Evolutionary conservation across 2,888 invertebrate species (phyloP), one percentile per base, ranked within the genome.

Genomic region (Drosophila setosimentum): DNA sequence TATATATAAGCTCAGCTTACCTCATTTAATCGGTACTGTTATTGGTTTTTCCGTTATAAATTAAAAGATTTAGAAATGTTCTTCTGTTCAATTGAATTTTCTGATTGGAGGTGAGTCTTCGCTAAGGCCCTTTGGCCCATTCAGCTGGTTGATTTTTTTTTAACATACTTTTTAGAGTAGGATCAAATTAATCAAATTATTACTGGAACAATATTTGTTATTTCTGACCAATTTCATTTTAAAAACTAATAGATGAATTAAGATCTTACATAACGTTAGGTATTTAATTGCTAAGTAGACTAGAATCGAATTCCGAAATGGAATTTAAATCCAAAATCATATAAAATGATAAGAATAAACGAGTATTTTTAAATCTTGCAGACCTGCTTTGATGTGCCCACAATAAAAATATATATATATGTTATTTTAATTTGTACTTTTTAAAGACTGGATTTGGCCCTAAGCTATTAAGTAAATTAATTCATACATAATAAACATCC

Each of bases 121-220:
- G 68, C 74, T 78, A 29, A 11, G 18, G n/a, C 64, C 57, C 42
- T 61, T 67, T 30, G 18, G 27, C 8, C 13, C 8, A 50, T 10
- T 18, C 11, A 24, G 13, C 21, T 10, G 1, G 27, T 1, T 29
- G 30, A 33, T 16, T 4, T 40, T 53, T 40, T 58, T 1, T 11
- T 57, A 33, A 63, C 68, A 73, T 78, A 76, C 73, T 76, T 78
- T 78, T 51, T 35, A 62, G 78, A 32, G 42, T 33, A 11, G n/a
- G 33, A 24, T 18, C 11, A 16, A 60, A 77, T 16, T 42, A 37
- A 0, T n/a, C 0, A 18, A 33, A 8, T n/a, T 0, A 24, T 6
- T 13, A n/a, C 16, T 24, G 4, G 4, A 4, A 3, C 2, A 45
- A 16, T 8, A 16, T 1, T 16, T 11, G n/a, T 42, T 45, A 16